These are phyloP conservation scores for Cinara cedri DNA, from an alignment of 2,888 invertebrate species.

Conservation along the genomic window DNA sequence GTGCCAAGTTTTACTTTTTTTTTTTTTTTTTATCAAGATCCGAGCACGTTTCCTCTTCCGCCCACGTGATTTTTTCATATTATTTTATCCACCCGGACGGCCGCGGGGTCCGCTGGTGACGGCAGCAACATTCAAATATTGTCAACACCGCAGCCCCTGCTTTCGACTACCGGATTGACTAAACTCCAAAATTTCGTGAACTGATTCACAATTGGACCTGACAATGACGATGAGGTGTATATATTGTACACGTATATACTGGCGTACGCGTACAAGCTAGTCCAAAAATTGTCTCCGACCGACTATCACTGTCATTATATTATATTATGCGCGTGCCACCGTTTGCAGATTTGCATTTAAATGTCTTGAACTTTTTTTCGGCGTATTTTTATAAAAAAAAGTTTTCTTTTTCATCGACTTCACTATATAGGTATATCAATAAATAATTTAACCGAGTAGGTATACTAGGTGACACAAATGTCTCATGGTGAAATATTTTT, in stretches of 20 bases:
- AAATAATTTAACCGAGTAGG: no score
- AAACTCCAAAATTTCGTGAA: conserved; percentile 50
- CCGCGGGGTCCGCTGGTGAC: neutral
- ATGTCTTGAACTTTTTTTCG: conserved; percentile 26
- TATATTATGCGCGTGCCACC: neutral
- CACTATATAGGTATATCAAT: no score
- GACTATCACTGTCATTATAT: neutral
- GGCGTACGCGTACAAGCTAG: no score
- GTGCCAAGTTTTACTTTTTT: conserved; percentile 43
- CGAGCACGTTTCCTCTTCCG: conserved; percentile 38
- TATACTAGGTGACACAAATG: no score
- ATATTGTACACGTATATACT: no score
- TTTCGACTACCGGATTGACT: conserved; percentile 3
- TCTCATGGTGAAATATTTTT: no score
- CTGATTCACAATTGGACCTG: conserved; percentile 53
- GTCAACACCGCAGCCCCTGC: conserved; percentile 6
- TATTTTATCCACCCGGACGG: conserved; percentile 32
- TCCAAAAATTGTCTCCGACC: neutral
- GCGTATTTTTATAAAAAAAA: neutral
- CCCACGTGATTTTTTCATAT: neutral
- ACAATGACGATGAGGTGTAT: no score
- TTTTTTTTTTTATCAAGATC: conserved; percentile 45
- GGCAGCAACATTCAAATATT: conserved; percentile 47
- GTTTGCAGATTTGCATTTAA: conserved; percentile 40
- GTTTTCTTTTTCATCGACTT: conserved; percentile 19